These are phyloP conservation scores for Aphidius ervi DNA, from an alignment of 1,140 invertebrate genomes.

Conservation along the genomic window DNA sequence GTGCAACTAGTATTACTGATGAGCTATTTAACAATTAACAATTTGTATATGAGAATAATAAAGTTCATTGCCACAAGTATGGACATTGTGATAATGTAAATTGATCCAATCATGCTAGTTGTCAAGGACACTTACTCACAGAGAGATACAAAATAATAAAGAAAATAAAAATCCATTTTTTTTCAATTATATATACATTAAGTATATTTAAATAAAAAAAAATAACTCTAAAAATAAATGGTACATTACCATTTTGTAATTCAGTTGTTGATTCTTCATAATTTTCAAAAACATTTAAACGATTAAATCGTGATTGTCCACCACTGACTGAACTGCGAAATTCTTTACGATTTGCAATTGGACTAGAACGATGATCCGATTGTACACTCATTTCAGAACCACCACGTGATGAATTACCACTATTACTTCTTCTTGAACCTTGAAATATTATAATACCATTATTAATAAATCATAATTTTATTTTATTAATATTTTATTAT, in stretches of 20 bases:
- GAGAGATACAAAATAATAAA: not conserved
- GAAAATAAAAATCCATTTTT: not conserved
- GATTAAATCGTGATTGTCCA: constrained; percentile 26
- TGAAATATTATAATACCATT: constrained; percentile 1
- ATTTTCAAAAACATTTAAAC: constrained; percentile 28
- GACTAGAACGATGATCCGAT: constrained; percentile 48
- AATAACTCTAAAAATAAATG: not conserved
- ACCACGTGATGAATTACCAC: constrained; percentile 56
- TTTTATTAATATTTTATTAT: constrained; percentile 21
- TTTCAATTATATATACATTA: not conserved
- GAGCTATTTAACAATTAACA: not conserved
- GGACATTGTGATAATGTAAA: constrained; percentile 20
- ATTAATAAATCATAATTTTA: not conserved
- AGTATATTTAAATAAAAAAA: not conserved
- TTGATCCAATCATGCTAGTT: constrained; percentile 21
- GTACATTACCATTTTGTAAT: constrained; percentile 10
- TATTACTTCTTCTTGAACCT: constrained; percentile 57
- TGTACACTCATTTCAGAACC: constrained; percentile 56
- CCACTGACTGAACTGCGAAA: constrained; percentile 37
- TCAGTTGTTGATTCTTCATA: constrained; percentile 32
- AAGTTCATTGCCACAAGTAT: constrained; percentile 17
- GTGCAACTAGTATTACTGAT: no score
- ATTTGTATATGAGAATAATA: not conserved
- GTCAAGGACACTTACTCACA: constrained; percentile 13
- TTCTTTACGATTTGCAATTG: constrained; percentile 29